Conservation (phyloP, 2,113 vertebrate genomes). For the Poeciliopsis prolifica region DNA sequence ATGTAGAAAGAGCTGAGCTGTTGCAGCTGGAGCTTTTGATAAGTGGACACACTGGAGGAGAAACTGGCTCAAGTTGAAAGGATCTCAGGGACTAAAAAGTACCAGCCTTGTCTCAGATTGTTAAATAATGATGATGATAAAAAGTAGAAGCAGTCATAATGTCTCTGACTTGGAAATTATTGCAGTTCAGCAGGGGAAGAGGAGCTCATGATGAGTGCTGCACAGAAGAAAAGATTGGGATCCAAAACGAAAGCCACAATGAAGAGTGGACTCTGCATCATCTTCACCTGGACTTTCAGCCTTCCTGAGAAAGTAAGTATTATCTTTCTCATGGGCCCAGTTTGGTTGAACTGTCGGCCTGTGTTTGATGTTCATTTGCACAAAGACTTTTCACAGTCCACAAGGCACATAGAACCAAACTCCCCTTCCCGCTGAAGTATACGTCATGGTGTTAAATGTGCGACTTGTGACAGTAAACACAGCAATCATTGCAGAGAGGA, state of each 20-base stretch:
- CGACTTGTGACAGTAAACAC: too few species aligned
- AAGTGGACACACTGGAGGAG: slow-evolving; percentile 64
- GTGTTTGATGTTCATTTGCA: not conserved
- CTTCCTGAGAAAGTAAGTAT: slow-evolving; percentile 63
- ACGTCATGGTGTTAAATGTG: too few species aligned
- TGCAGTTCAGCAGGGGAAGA: slow-evolving; percentile 59
- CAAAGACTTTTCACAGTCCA: not conserved
- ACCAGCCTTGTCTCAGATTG: slow-evolving; percentile 40
- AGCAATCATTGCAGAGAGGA: too few species aligned
- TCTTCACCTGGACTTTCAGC: slow-evolving; percentile 58
- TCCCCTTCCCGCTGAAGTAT: too few species aligned
- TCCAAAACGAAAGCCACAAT: slow-evolving; percentile 53
- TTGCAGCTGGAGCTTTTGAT: slow-evolving; percentile 69
- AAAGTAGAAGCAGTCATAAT: slow-evolving; percentile 67
- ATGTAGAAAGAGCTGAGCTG: slow-evolving; percentile 62
- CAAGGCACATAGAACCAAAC: too few species aligned
- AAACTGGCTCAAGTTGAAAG: slow-evolving; percentile 67
- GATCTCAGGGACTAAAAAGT: slow-evolving; percentile 41
- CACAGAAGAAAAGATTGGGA: slow-evolving; percentile 43
- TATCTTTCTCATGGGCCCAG: not conserved
- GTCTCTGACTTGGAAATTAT: slow-evolving; percentile 59
- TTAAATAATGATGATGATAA: slow-evolving; percentile 71
- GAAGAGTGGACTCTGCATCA: slow-evolving; percentile 58
- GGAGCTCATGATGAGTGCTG: slow-evolving; percentile 46
- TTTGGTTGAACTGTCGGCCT: too few species aligned